These are phyloP conservation scores for Kryptopterus vitreolus DNA, from an alignment of 2,797 vertebrate species.

Conservation along the genomic window DNA sequence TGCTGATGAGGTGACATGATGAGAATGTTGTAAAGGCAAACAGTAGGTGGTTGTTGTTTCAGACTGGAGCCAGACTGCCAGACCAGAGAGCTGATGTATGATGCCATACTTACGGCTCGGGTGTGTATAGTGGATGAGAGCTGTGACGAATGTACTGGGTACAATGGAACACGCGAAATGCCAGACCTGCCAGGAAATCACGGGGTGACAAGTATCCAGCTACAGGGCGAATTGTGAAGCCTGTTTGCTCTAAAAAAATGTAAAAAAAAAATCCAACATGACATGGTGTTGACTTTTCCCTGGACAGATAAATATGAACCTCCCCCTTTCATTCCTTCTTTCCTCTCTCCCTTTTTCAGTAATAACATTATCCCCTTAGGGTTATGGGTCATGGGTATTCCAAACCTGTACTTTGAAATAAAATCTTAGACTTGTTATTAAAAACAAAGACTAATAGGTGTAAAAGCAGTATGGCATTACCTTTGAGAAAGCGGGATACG, in stretches of 20 bases:
- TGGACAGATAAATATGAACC: neutral
- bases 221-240: conserved; percentile 94
- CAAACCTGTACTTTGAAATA: neutral
- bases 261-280: conserved; percentile 32
- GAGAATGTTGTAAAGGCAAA: neutral
- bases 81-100: neutral
- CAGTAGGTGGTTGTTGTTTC: conserved; percentile 20
- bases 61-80: neutral
- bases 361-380: neutral
- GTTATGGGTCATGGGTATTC: neutral
- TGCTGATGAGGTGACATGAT: neutral
- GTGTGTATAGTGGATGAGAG: conserved; percentile 94
- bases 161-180: conserved; percentile 97
- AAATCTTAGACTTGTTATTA: neutral
- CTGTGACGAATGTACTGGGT: conserved; percentile 98
- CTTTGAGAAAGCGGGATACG: conserved; percentile 91
- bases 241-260: conserved; percentile 88
- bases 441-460: too few species aligned
- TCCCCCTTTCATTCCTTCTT: neutral
- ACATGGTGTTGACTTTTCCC: neutral
- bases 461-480: conserved; percentile 61
- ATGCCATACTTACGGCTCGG: conserved; percentile 86
- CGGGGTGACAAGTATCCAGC: conserved; percentile 94
- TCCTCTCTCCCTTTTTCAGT: neutral
- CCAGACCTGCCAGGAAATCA: conserved; percentile 95